phyloP scores from a whole-genome alignment of 2,113 vertebrate species.

The Leptobrachium ailaonicum region DNA sequence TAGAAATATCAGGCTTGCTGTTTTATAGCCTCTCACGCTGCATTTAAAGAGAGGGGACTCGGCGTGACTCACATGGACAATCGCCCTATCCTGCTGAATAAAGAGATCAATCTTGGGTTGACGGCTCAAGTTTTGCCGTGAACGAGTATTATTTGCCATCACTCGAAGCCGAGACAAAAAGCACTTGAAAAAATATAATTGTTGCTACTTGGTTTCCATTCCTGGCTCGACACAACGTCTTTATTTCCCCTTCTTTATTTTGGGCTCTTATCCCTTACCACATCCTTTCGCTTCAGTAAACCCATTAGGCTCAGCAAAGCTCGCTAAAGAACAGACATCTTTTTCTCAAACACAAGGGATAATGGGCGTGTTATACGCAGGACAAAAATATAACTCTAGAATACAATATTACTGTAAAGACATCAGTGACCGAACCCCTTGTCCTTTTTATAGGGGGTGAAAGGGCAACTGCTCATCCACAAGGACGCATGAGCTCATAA shows the following conservation, averaged over 20 bases:
- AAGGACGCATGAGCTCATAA: too few relatives aligned
- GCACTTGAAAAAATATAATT: conserved; percentile 85
- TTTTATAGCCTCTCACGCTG: conserved; percentile 64
- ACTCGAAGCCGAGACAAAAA: conserved; percentile 86
- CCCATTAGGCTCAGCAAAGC: conserved; percentile 72
- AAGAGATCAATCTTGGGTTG: conserved; percentile 84
- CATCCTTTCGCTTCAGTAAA: conserved; percentile 82
- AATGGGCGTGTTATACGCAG: too few relatives aligned
- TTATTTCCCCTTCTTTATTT: conserved; percentile 73
- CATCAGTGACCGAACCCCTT: too few relatives aligned
- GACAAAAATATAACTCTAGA: too few relatives aligned
- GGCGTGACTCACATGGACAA: conserved; percentile 95
- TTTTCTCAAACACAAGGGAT: conserved; percentile 16
- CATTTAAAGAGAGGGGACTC: conserved; percentile 70
- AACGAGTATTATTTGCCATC: conserved; percentile 79
- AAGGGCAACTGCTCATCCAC: too few relatives aligned
- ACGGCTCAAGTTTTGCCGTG: conserved; percentile 76
- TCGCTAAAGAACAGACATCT: conserved; percentile 68
- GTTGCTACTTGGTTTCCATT: conserved; percentile 75
- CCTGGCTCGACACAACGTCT: conserved; percentile 75
- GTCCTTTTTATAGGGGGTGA: too few relatives aligned
- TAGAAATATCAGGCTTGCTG: conserved; percentile 50
- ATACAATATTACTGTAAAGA: too few relatives aligned
- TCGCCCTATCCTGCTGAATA: conserved; percentile 88
- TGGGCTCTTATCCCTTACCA: conserved; percentile 64